A percentile compares a stretch with the other conserved stretches of the same genome.
phyloP scores from a whole-genome alignment of 2,797 vertebrate genomes.

The Selene dorsalis region DNA sequence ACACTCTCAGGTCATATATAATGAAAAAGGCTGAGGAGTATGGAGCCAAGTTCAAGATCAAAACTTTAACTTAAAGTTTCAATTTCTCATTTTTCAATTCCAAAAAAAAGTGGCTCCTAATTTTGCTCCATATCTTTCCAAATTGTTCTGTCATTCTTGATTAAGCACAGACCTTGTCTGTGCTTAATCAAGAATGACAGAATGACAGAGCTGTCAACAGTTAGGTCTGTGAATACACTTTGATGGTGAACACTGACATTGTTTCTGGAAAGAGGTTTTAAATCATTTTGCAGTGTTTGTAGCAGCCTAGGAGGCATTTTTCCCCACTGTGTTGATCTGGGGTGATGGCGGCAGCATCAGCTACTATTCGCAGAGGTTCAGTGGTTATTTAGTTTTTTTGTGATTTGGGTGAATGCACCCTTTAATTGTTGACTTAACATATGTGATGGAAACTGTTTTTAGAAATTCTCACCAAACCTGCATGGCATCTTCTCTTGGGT shows the following conservation, averaged over 20 bases:
- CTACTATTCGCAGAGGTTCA: neutral
- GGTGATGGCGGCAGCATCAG: neutral
- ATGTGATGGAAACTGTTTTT: slow-evolving; percentile 46
- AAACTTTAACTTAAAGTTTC: too few relatives aligned
- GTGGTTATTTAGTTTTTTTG: neutral
- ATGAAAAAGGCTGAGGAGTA: too few relatives aligned
- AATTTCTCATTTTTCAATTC: too few relatives aligned
- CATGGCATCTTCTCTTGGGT: slow-evolving; percentile 70
- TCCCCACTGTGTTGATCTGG: neutral
- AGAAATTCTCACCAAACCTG: slow-evolving; percentile 60
- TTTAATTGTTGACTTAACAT: slow-evolving; percentile 60
- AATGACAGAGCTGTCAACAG: too few relatives aligned
- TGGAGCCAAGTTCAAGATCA: too few relatives aligned
- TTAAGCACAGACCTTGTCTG: neutral
- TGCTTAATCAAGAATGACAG: too few relatives aligned
- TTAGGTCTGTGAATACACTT: neutral
- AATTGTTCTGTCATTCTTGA: neutral
- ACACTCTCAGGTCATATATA: too few relatives aligned
- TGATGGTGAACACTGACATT: slow-evolving; percentile 1
- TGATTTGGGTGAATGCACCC: slow-evolving; percentile 48
- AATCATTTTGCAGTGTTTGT: slow-evolving; percentile 4
- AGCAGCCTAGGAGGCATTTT: neutral
- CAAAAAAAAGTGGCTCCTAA: too few relatives aligned
- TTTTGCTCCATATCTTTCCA: too few relatives aligned
- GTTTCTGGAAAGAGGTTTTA: slow-evolving; percentile 5